These are phyloP conservation scores for Neopipo cinnamomea DNA, from an alignment of 2,113 vertebrate genomes.

Conservation along the genomic window DNA sequence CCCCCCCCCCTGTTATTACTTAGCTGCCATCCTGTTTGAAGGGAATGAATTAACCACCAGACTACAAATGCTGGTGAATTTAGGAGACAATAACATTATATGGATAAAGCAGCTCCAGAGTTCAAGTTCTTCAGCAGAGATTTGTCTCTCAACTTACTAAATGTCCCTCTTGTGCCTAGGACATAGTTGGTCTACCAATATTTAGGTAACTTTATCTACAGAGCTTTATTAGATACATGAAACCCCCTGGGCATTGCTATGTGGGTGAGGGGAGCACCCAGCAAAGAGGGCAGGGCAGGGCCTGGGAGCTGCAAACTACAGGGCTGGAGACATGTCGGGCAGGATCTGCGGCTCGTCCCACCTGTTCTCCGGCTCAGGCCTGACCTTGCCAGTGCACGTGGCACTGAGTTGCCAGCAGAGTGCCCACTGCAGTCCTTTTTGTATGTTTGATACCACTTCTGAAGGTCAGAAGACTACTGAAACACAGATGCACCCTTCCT, in stretches of 20 bases:
- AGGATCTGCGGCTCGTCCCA: background rate
- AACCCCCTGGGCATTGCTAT: accelerated
- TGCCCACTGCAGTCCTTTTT: background rate
- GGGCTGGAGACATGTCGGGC: accelerated
- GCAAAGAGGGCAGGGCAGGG: background rate
- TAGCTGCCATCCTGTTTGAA: background rate
- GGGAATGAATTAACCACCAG: background rate
- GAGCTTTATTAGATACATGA: background rate
- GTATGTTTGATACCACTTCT: background rate
- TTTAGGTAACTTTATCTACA: background rate
- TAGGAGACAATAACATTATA: background rate
- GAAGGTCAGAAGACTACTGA: background rate
- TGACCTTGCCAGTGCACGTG: background rate
- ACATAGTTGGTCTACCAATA: background rate
- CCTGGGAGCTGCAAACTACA: background rate
- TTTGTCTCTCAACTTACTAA: background rate
- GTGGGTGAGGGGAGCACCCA: background rate
- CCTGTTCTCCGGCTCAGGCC: background rate
- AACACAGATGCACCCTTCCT: background rate
- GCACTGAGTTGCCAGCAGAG: background rate
- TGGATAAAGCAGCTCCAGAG: background rate
- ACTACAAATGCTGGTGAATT: background rate
- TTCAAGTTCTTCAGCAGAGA: background rate
- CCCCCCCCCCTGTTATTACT: background rate
- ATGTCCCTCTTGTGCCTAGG: background rate